Evolutionary conservation across 2,888 invertebrate genomes (phyloP), one percentile per base, ranked within the genome.

Genomic region (Listrodromus nycthemerus): DNA sequence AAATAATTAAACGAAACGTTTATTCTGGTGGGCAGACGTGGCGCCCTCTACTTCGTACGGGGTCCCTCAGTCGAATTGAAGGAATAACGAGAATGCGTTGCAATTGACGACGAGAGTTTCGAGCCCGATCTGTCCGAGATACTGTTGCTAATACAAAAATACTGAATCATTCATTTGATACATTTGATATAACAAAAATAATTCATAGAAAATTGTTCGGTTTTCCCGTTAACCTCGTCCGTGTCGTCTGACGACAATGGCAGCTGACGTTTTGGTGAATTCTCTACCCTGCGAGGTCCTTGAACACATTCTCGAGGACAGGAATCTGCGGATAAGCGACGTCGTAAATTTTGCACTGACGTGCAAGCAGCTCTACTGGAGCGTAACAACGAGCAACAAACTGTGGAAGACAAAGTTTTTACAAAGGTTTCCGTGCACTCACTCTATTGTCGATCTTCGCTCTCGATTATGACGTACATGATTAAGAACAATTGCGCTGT

Each of bases 341-440:
- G 93, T 95, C 61, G 81, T 95, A 16, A 94, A 94, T 89, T 95
- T 95, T 87, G 93, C 94, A 24, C 88, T 93, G 70, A 95, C 95
- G 21, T 95, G 95, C 91, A 94, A 94, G 87, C 93, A 93, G 50
- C 94, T 95, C 80, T 91, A 94, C 87, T 92, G 94, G 80, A 88
- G 94, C 71, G 92, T 95, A 1, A 92, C 91, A 63, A 93, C 93
- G 66, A 94, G 93, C 85, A 94, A 94, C 85, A 92, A 93, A 84
- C 90, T 94, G 16, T 95, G 95, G 95, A 94, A 92, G 84, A 92
- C 90, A 0, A 94, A 94, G 87, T 94, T 94, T 87, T 92, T 93
- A 71, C 92, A 94, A 87, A 93, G 92, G 94, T 94, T 91, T 85
- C 19, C 48, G 8, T 8, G 19, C 7, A 41, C 41, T 24, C n/a